Evolutionary conservation across 2,888 invertebrate species (phyloP).

Genomic region (Himalopsyche japonica): DNA sequence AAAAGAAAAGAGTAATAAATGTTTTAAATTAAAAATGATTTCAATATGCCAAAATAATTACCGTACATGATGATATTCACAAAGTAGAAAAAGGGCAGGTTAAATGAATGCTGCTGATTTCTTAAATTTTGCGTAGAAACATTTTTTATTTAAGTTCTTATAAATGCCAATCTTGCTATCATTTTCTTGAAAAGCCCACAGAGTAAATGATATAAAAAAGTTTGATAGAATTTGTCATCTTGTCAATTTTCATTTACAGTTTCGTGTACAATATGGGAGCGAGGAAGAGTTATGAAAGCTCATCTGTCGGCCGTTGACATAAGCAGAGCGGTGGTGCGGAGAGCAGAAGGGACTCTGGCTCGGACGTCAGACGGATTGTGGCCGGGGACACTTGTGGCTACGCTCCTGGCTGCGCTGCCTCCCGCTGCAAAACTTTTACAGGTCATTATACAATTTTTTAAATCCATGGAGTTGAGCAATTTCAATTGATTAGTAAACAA

Average conservation of each 20-base stretch:
- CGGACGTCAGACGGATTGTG: slow-evolving; percentile 50
- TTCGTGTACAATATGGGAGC: slow-evolving; percentile 95
- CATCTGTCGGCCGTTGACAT: slow-evolving; percentile 94
- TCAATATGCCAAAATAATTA: no score
- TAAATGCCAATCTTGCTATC: not conserved
- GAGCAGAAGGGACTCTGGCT: slow-evolving; percentile 71
- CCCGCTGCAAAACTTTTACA: slow-evolving; percentile 52
- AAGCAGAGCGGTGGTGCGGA: slow-evolving; percentile 89
- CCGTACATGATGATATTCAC: no score
- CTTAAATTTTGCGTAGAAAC: no score
- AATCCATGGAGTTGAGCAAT: no score
- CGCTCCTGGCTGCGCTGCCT: slow-evolving; percentile 50
- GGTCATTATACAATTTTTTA: slow-evolving; percentile 43
- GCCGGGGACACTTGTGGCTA: slow-evolving; percentile 52
- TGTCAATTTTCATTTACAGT: slow-evolving; percentile 64
- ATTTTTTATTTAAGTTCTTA: no score
- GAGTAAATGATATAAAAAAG: slow-evolving; percentile 22
- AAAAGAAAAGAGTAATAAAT: no score
- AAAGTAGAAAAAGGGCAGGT: no score
- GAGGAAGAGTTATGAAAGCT: slow-evolving; percentile 86
- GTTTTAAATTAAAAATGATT: no score
- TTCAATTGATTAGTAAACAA: no score
- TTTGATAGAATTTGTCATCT: slow-evolving; percentile 12
- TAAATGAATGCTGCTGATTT: no score
- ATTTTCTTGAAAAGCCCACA: no score